Base-by-base conservation (phyloP, 2,888 invertebrate species). In the Clusia tigrina region DNA sequence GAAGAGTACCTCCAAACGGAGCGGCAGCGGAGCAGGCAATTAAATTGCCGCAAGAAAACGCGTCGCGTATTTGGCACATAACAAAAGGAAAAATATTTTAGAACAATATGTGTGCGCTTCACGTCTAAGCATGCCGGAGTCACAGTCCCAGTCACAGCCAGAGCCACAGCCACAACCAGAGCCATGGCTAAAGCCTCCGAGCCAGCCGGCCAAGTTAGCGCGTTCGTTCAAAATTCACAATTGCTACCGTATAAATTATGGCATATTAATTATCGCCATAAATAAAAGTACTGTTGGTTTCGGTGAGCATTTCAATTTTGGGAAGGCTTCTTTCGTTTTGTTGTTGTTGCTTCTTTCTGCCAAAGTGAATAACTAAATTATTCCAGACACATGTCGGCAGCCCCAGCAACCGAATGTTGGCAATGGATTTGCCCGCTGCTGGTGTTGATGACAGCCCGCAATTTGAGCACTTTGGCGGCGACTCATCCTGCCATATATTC, bases 241-340 rank as follows among this genome's bases (percentile, higher is more conserved):
- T 38, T 52, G 57, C 32, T 62, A 38, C 61, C n/a, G 53, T 24
- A 57, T 62, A 57, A 62, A 62, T 62, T 52, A 53, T 42, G 38
- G 42, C 25, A 62, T 57, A 62, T 46, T 62, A 62, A 62, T 53
- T 62, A 62, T 53, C 1, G 26, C 53, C 52, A 62, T 62, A 57
- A 62, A 62, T 62, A 62, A 62, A 57, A 62, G 57, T 57, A 62
- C 57, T 62, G 62, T 62, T 61, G 60, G 37, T 57, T 60, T 52
- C n/a, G n/a, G n/a, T 20, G 1, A 57, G 26, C 52, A 53, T 57
- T 62, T 56, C 42, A 52, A 56, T 52, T 60, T 56, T 24, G 48
- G 22, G 3, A 2, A 42, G 6, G 20, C 12, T 42, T 37, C 23
- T 20, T 12, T 53, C 6, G 22, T 46, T 18, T 59, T 48, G 10